Evolutionary conservation across 2,888 invertebrate genomes (phyloP).

Genomic region (Blastobasis adustella): DNA sequence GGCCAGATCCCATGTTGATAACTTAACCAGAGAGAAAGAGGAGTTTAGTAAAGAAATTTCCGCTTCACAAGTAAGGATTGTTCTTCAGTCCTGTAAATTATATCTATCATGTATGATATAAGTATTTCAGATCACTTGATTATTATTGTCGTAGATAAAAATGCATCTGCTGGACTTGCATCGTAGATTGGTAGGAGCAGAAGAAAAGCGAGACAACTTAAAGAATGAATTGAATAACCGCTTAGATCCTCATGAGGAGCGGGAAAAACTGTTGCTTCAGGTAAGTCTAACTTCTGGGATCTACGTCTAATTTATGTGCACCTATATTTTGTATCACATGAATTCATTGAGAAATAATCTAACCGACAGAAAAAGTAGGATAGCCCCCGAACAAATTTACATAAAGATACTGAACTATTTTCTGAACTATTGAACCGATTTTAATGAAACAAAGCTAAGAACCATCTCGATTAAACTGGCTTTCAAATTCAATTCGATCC

Average conservation of each 20-base stretch:
- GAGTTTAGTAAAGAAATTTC: constrained; percentile 81
- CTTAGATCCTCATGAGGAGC: constrained; percentile 84
- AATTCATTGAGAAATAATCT: too few species aligned
- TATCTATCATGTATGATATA: neutral
- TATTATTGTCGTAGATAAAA: constrained; percentile 44
- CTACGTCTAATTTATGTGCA: too few species aligned
- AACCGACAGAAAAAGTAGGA: too few species aligned
- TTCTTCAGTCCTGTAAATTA: neutral
- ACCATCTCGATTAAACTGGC: too few species aligned
- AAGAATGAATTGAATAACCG: constrained; percentile 80
- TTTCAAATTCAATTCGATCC: too few species aligned
- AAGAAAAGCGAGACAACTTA: constrained; percentile 76
- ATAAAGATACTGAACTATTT: too few species aligned
- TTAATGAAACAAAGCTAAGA: too few species aligned
- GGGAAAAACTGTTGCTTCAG: constrained; percentile 82
- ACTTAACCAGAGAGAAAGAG: constrained; percentile 77
- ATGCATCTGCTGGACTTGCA: constrained; percentile 58
- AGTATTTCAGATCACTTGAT: too few species aligned
- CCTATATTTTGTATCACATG: too few species aligned
- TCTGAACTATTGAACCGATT: too few species aligned
- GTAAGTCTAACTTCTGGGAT: constrained; percentile 49
- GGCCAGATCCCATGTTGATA: constrained; percentile 76
- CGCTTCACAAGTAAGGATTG: constrained; percentile 67
- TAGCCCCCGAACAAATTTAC: too few species aligned
- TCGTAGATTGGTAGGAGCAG: constrained; percentile 44